Evolutionary conservation across 2,113 vertebrate species (phyloP).

Genomic region (Bos indicus): DNA sequence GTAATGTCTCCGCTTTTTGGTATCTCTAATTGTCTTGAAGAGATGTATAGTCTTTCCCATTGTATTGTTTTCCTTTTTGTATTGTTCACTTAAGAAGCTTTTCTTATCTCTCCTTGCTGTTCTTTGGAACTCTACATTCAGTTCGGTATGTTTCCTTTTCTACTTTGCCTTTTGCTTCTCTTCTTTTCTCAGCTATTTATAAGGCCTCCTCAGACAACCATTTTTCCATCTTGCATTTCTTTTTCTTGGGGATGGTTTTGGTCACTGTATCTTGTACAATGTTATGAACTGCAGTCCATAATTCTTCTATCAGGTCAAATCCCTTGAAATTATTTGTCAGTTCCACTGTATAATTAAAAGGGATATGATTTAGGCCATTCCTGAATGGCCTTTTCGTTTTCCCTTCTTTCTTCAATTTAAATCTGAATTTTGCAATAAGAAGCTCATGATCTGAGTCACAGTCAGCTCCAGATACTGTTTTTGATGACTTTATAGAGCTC

Average conservation of each 20-base stretch:
- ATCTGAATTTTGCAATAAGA: not conserved
- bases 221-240: not conserved
- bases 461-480: not conserved
- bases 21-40: not conserved
- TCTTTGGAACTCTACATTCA: not conserved
- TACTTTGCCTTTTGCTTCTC: not conserved
- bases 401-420: not conserved
- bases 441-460: not conserved
- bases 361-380: not conserved
- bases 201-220: not conserved
- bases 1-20: not conserved
- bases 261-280: not conserved
- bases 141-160: not conserved
- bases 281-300: not conserved
- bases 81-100: not conserved
- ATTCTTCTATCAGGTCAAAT: not conserved
- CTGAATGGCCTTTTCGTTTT: not conserved
- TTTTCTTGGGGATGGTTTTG: not conserved
- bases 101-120: not conserved
- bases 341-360: not conserved
- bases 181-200: not conserved
- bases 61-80: not conserved
- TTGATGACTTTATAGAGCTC: not conserved
- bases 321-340: not conserved
- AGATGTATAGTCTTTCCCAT: not conserved